Conservation (phyloP, 2,888 invertebrate genomes). For the Exocentrus adspersus region DNA sequence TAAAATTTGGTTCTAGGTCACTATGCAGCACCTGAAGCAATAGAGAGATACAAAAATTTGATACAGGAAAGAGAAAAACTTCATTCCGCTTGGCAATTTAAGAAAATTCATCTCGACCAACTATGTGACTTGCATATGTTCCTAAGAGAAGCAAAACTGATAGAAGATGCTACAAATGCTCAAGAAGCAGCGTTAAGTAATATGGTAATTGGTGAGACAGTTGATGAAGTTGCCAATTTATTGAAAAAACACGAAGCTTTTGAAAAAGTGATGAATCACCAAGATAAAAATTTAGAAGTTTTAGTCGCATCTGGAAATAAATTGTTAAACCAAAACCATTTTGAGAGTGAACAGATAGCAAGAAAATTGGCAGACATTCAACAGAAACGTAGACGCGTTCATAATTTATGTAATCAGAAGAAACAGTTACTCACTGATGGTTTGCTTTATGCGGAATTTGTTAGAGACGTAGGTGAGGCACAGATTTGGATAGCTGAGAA, state of each 20-base stretch:
- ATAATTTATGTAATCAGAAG: conserved; percentile 74
- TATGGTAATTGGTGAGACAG: conserved; percentile 79
- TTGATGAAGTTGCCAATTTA: conserved; percentile 89
- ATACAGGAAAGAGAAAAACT: conserved; percentile 82
- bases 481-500: conserved; percentile 93
- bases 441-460: conserved; percentile 88
- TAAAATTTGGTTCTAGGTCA: conserved; percentile 66
- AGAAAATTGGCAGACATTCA: conserved; percentile 80
- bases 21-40: conserved; percentile 81
- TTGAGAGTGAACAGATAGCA: conserved; percentile 84
- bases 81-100: conserved; percentile 87
- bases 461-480: conserved; percentile 90
- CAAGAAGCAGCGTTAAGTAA: conserved; percentile 82
- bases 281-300: conserved; percentile 87
- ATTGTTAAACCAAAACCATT: conserved; percentile 89
- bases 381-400: conserved; percentile 74
- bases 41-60: conserved; percentile 80
- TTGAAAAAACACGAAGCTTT: conserved; percentile 95
- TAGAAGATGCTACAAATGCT: conserved; percentile 87
- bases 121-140: conserved; percentile 94
- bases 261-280: conserved; percentile 86
- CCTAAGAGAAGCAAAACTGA: conserved; percentile 90
- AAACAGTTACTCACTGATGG: conserved; percentile 79
- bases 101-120: conserved; percentile 89
- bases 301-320: conserved; percentile 88